Base-by-base conservation (phyloP, 30 jellyfish, hydroid and myxozoan genomes). In the Hydractinia echinata region DNA sequence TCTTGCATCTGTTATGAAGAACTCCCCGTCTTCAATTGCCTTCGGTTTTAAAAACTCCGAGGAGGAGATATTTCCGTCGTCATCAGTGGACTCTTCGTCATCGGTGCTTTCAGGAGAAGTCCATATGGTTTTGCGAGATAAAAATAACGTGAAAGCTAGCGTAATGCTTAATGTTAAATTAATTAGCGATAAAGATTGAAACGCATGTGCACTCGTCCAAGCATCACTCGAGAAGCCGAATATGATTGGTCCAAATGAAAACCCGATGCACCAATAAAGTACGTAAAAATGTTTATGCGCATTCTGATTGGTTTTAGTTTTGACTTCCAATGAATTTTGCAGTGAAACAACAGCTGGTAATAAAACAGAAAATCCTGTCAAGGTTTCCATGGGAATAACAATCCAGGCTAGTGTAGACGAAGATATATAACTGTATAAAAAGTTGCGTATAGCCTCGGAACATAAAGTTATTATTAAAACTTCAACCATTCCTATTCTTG, bases 371-470 rank as follows among this genome's bases (percentile, higher is more conserved):
- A 64, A 6, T 0, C 74, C 74, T 13, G 74, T n/a, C 19, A 64
- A 64, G 5, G 39, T 6, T n/a, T 64, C 74, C 9, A 13, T 51
- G 8, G 74, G 74, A 64, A 64, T 64, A 51, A 64, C 51, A n/a
- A 64, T 64, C 74, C 74, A 64, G 18, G 16, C 74, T n/a, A 64
- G 74, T n/a, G 74, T n/a, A n/a, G 51, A 51, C 4, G 19, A n/a
- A 51, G 9, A 7, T 7, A 64, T 13, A 13, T 64, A 64, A 51
- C 74, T 64, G 18, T 64, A 64, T 51, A 64, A 64, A 44, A 64
- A 64, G 39, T n/a, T n/a, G 19, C 74, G 19, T 51, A 51, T 51
- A 6, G 19, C 74, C 18, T 64, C 74, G 7, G 16, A 64, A 64
- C 19, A 64, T 13, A 64, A 64, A 13, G 0, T 64, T 44, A 64